phyloP scores from a whole-genome alignment of 2,113 vertebrate species.

The Crotalus tigris region DNA sequence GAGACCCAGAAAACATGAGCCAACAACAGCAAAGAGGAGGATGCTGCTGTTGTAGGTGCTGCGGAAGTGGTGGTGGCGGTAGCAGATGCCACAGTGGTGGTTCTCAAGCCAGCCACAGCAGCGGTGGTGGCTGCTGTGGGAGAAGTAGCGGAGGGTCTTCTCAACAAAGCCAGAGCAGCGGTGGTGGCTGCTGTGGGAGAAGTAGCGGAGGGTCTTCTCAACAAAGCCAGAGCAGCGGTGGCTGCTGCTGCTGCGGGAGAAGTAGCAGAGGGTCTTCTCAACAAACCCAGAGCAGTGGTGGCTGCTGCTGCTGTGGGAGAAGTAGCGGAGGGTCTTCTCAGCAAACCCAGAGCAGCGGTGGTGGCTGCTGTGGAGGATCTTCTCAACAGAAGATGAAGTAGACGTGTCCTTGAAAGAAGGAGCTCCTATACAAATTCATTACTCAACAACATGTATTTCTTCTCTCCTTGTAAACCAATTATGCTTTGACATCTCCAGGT shows the following conservation, averaged over 20 bases:
- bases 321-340: neutral
- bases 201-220: neutral
- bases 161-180: neutral
- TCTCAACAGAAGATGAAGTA: slow-evolving; percentile 9
- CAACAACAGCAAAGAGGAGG: slow-evolving; percentile 15
- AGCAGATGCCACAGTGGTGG: neutral
- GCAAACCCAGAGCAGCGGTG: neutral
- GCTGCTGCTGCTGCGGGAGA: neutral
- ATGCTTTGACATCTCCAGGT: neutral
- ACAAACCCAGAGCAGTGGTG: neutral
- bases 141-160: neutral
- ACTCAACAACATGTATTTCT: neutral
- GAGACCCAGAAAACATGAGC: neutral
- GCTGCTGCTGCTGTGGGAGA: neutral
- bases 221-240: neutral
- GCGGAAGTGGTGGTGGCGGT: neutral
- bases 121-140: neutral
- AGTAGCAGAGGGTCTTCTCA: neutral
- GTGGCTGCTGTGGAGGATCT: neutral
- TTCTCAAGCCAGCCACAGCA: neutral
- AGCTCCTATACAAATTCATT: neutral
- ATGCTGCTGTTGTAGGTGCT: neutral
- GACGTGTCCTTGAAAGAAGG: neutral
- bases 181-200: neutral
- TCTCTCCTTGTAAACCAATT: neutral